Evolutionary conservation across 2,888 invertebrate genomes (phyloP), one percentile per base, ranked within the genome.

Genomic region (Stenoptilia bipunctidactyla): DNA sequence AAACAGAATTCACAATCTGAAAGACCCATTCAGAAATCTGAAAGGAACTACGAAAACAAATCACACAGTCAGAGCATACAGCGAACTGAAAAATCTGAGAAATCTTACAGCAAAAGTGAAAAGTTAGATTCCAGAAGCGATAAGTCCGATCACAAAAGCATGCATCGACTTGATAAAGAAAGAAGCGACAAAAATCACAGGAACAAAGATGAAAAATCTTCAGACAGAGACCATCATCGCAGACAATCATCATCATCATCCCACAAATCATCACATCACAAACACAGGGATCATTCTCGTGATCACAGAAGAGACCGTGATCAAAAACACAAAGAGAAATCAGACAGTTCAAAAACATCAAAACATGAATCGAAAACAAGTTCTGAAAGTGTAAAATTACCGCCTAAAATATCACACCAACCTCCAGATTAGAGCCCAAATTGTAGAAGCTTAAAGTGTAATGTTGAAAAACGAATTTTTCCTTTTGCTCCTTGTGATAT

Each of bases 191-290:
- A 12, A 2, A 53, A 66, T 37, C 61, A 71, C 45, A 70, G 65
- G 46, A 67, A 73, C 39, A 67, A 62, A 43, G 70, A 70, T 12
- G 64, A 63, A 2, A 60, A 58, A 27, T 54, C 60, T 36, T 51
- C 49, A 0, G 55, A 57, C 13, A 56, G 50, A 8, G 75, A 76
- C 13, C 64, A 75, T 13, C 75, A 74, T 43, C 49, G 72, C 27
- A 56, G 72, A 12, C 76, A 75, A 33, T 77, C 77, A 1, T 73
- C 79, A 0, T 66, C 70, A 1, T 73, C 79, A 0, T 67, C 76
- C 0, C 77, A 77, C 55, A 74, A 69, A 43, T 77, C 74, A 0
- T 60, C 67, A 1, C 58, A 59, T 4, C 66, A 68, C 44, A 66
- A 62, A 33, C 39, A 42, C 9, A 15, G 42, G 2, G 20, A 20